Evolutionary conservation across 2,797 vertebrate species (phyloP).

Genomic region (Neosalanx taihuensis): DNA sequence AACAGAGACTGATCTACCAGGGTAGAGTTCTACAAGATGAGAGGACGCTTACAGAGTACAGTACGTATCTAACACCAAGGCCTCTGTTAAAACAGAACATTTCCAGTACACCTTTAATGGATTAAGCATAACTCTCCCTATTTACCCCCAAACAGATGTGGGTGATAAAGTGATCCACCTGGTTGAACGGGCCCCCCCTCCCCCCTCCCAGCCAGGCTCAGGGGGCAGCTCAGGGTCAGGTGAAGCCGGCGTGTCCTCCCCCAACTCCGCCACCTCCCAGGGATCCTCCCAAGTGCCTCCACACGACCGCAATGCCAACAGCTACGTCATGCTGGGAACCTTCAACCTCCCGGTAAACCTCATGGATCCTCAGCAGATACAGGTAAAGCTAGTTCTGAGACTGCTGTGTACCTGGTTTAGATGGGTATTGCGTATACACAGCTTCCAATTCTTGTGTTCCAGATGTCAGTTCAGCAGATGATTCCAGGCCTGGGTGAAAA

Average conservation of each 20-base stretch:
- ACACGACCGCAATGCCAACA: conserved; percentile 90
- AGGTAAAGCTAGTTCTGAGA: conserved; percentile 52
- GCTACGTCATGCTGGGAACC: conserved; percentile 93
- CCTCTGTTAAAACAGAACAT: neutral
- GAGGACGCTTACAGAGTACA: conserved; percentile 87
- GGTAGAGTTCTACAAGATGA: conserved; percentile 92
- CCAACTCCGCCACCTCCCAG: conserved; percentile 65
- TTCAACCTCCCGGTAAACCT: conserved; percentile 91
- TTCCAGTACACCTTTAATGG: neutral
- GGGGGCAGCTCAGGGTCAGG: conserved; percentile 62
- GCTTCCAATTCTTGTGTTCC: conserved; percentile 1
- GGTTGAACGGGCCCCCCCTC: conserved; percentile 89
- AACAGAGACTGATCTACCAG: conserved; percentile 92
- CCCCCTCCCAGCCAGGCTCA: conserved; percentile 77
- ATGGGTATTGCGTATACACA: neutral
- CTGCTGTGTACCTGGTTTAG: neutral
- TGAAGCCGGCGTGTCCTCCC: conserved; percentile 69
- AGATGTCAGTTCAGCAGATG: conserved; percentile 84
- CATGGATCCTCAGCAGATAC: conserved; percentile 80
- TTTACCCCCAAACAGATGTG: conserved; percentile 74
- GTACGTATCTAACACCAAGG: conserved; percentile 64
- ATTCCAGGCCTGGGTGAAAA: conserved; percentile 72
- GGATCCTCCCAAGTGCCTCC: conserved; percentile 73
- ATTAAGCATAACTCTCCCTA: neutral
- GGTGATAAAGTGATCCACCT: conserved; percentile 92